phyloP scores from a whole-genome alignment of 2,113 vertebrate genomes.

The Melanocharis versteri region DNA sequence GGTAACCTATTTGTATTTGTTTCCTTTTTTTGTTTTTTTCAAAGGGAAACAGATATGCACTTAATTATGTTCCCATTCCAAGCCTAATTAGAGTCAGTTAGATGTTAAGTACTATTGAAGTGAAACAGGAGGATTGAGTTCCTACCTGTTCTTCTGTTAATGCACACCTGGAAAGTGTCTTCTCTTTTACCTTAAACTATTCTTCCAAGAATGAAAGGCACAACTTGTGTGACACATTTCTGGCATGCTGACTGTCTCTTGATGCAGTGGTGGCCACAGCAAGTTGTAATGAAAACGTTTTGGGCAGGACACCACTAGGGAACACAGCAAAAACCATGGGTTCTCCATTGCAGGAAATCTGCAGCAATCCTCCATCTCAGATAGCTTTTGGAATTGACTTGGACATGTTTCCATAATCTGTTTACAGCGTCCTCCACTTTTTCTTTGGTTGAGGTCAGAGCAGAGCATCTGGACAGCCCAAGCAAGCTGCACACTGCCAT shows the following conservation, averaged over 20 bases:
- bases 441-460: neutral
- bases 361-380: neutral
- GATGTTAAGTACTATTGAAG: neutral
- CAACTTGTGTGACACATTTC: neutral
- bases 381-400: neutral
- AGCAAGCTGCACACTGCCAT: neutral
- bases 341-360: neutral
- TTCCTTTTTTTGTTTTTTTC: neutral
- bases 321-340: neutral
- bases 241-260: neutral
- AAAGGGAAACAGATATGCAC: neutral
- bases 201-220: neutral
- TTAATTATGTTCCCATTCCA: neutral
- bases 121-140: neutral
- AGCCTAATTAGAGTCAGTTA: slow-evolving; percentile 5
- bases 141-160: neutral
- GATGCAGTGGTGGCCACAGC: neutral
- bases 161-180: neutral
- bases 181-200: neutral
- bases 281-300: neutral
- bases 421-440: neutral
- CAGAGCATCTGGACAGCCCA: neutral
- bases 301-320: neutral
- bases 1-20: neutral
- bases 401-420: rapidly evolving